Base-by-base conservation (phyloP, 2,797 vertebrate genomes). In the Eulemur mongoz region DNA sequence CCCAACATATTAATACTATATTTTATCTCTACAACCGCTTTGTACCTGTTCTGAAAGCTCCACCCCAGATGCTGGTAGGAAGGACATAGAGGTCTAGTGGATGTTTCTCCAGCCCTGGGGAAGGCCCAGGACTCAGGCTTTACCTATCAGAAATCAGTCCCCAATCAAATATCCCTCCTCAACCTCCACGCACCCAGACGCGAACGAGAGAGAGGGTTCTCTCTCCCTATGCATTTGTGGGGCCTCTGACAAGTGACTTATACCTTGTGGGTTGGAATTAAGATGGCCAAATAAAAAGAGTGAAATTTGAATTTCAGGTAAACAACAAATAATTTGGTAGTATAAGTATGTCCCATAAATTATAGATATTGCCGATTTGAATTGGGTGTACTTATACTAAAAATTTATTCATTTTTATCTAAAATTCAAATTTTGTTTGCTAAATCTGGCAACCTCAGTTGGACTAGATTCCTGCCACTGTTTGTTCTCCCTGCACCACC, bases 401-500 rank as follows among this genome's bases (percentile, higher is more conserved):
- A 65, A 59, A 59, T 50, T 4, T 52, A n/a, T 69, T 92, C 45
- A n/a, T 54, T 92, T 93, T 94, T 80, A 83, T 32, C 45, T 92
- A 57, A 80, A 92, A 96, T 82, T 89, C 79, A 79, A 75, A 57
- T 78, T 78, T 63, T 27, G 73, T 50, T 91, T 70, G 63, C 32
- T 83, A 84, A 90, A 57, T 76, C 67, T 32, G 81, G 20, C 40
- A 82, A 38, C 48, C 1, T 11, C 17, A 65, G 43, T 82, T 83
- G 40, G 54, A 81, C 30, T 13, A 57, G 27, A 70, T 76, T 52
- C 45, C 50, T 89, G 40, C 40, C 38, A 13, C 54, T 61, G 45
- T 83, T 73, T 90, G 20, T 75, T 79, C 54, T 17, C 54, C 10
- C 18, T 38, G 38, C 2, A 35, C 27, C 14, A 69, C 4, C 17